Evolutionary conservation across 2,113 vertebrate species (phyloP).

Genomic region (Rhea pennata): DNA sequence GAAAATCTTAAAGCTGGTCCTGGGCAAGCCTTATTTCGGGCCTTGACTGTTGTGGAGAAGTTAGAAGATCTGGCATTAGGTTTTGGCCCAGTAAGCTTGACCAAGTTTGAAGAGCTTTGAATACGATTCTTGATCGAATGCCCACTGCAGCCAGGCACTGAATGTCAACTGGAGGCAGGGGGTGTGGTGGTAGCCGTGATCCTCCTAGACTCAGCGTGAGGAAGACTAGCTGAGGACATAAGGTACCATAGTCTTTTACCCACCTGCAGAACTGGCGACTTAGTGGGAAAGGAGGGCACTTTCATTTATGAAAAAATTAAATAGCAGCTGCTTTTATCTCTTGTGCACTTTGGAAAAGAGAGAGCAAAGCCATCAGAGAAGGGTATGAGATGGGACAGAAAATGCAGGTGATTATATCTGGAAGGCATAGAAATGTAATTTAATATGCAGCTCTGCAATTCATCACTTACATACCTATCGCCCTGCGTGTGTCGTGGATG

Average conservation of each 20-base stretch:
- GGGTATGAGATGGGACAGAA: neutral
- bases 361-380: neutral
- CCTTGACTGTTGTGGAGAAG: neutral
- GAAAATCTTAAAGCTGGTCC: neutral
- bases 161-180: fast-evolving
- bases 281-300: neutral
- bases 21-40: neutral
- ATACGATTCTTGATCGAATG: neutral
- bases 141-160: neutral
- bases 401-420: constrained; percentile 9
- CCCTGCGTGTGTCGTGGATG: neutral
- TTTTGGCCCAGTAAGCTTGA: neutral
- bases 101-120: neutral
- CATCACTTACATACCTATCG: neutral
- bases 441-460: neutral
- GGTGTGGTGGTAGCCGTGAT: neutral
- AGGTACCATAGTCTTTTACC: neutral
- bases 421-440: neutral
- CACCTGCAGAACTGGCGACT: neutral
- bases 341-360: neutral
- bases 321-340: neutral
- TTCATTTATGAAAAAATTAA: neutral
- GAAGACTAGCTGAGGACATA: neutral
- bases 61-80: fast-evolving
- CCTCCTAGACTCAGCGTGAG: neutral